These are phyloP conservation scores for Brachionus paranguensis DNA, from an alignment of 1,140 invertebrate genomes.

Conservation along the genomic window DNA sequence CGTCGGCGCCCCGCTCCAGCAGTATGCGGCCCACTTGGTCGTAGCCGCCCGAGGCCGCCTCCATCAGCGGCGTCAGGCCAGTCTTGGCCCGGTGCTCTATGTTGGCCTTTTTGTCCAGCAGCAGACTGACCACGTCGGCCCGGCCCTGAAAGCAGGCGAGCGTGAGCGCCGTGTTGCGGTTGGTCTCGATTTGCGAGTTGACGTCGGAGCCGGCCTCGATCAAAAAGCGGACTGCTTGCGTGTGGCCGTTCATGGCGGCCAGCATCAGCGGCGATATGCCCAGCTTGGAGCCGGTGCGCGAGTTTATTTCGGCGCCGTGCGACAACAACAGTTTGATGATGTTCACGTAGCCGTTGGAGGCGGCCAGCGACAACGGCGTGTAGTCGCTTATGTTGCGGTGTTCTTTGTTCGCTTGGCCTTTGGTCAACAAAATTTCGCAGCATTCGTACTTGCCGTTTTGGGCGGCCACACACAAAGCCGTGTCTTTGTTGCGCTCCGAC, in stretches of 20 bases:
- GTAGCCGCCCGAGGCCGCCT: conserved; percentile 96
- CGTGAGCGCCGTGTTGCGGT: conserved; percentile 94
- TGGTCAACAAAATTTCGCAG: conserved; percentile 55
- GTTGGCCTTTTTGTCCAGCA: conserved; percentile 93
- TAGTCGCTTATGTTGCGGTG: conserved; percentile 99
- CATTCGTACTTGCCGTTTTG: conserved; percentile 87
- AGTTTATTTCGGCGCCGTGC: conserved; percentile 96
- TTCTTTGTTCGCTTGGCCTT: conserved; percentile 86
- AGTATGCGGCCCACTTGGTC: conserved; percentile 93
- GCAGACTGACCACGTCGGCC: conserved; percentile 89
- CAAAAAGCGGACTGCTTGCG: conserved; percentile 89
- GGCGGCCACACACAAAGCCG: conserved; percentile 90
- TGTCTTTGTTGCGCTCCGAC: conserved; percentile 96
- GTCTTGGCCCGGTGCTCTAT: conserved; percentile 98
- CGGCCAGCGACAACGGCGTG: conserved; percentile 86
- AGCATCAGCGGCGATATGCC: conserved; percentile 98
- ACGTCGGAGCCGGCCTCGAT: conserved; percentile 97
- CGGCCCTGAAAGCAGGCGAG: conserved; percentile 98
- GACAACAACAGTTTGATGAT: conserved; percentile 90
- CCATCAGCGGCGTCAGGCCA: conserved; percentile 95
- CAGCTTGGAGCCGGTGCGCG: conserved; percentile 66
- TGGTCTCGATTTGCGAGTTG: conserved; percentile 99
- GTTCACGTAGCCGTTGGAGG: conserved; percentile 95
- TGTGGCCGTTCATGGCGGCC: conserved; percentile 99
- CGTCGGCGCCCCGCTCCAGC: conserved; percentile 91